These are phyloP conservation scores for Lysiphlebus fabarum DNA, from an alignment of 1,140 invertebrate genomes.

Conservation along the genomic window DNA sequence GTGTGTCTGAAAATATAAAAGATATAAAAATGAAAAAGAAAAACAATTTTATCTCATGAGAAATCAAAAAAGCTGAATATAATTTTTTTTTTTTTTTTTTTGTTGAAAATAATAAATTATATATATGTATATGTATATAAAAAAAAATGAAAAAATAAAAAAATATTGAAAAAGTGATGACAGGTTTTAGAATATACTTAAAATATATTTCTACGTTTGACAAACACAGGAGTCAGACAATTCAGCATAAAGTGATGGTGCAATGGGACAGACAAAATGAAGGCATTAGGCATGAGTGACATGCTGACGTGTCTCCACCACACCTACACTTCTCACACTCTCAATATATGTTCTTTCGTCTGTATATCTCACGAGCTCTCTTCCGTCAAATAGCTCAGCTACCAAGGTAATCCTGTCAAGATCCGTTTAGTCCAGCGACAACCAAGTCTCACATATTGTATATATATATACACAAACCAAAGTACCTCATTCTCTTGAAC, in stretches of 20 bases:
- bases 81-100: conserved; percentile 7
- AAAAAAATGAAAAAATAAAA: too few relatives aligned
- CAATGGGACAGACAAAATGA: conserved; percentile 43
- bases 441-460: conserved; percentile 24
- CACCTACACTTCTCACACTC: not conserved
- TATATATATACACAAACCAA: conserved; percentile 8
- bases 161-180: too few relatives aligned
- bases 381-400: conserved; percentile 39
- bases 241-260: conserved; percentile 1
- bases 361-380: conserved; percentile 31
- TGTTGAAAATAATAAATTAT: not conserved
- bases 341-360: conserved; percentile 24
- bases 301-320: conserved; percentile 36
- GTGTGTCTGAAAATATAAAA: conserved; percentile 3
- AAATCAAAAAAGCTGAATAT: conserved; percentile 19
- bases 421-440: conserved; percentile 26
- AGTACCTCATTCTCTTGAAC: conserved; percentile 17
- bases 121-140: too few relatives aligned
- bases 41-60: conserved; percentile 25
- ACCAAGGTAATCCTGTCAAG: conserved; percentile 34
- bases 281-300: conserved; percentile 49
- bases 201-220: too few relatives aligned
- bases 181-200: too few relatives aligned
- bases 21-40: conserved; percentile 2
- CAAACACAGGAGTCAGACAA: too few relatives aligned